Conservation (phyloP, 2,113 vertebrate genomes). For the Dicentrarchus labrax region DNA sequence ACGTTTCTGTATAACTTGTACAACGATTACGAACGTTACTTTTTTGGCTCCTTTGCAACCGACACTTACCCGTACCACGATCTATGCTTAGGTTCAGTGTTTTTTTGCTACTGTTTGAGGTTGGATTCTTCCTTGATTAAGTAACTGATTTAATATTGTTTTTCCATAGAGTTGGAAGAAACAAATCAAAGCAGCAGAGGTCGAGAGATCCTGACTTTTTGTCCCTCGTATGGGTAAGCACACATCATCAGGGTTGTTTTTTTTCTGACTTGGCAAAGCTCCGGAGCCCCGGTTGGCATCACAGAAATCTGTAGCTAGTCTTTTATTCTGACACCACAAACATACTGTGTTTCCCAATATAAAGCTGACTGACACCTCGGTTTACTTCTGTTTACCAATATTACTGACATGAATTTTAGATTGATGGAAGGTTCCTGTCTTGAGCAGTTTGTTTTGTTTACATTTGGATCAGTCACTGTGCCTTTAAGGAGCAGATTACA, state of each 20-base stretch:
- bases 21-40: too few species aligned
- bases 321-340: neutral
- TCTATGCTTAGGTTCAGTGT: neutral
- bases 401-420: neutral
- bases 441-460: neutral
- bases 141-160: neutral
- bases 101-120: neutral
- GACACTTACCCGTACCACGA: neutral
- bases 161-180: neutral
- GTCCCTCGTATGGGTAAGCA: too few species aligned
- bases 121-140: neutral
- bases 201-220: neutral
- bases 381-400: neutral
- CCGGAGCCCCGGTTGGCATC: neutral
- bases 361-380: too few species aligned
- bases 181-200: neutral
- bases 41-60: neutral
- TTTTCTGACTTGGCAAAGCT: neutral
- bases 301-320: neutral
- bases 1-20: too few species aligned
- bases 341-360: neutral
- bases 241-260: neutral
- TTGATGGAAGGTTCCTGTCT: neutral
- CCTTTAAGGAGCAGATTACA: conserved; percentile 35
- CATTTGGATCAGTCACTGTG: neutral